Evolutionary conservation across 2,888 invertebrate species (phyloP), one percentile per base, ranked within the genome.

Genomic region (Tipula unca): DNA sequence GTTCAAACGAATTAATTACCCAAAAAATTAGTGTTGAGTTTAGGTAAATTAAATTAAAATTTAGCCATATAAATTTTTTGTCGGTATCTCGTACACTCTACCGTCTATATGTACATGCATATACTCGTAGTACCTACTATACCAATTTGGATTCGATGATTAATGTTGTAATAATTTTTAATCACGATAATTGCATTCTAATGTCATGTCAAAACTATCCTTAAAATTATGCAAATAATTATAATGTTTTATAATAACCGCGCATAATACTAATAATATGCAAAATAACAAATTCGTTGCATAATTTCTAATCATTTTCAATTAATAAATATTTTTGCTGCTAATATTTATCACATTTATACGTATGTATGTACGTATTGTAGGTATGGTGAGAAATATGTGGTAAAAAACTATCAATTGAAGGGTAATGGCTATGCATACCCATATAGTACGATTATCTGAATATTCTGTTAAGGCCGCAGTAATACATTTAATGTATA

Each of bases 201-300:
- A 69, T 69, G 69, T 69, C 69, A 69, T 69, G 69, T 69, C 25
- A 69, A 69, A 69, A 69, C 69, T 69, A 69, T 69, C 69, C 69
- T 69, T 69, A 69, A 69, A 69, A 69, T 69, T 69, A 69, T 69
- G 69, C 69, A 69, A 69, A 69, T 69, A 69, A 48, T 48, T 69
- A 25, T 48, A 17, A 48, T 25, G 69, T 69, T 25, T 69, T 69
- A 69, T 69, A 25, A 69, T 25, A 69, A 69, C 69, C 17, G 5
- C 1, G 8, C 39, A 54, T 17, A 17, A 54, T 17, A 54, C 0
- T 10, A 17, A 48, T 17, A 6, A 14, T 48, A 48, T 48, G 17
- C 48, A 69, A 69, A 69, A 69, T 25, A 69, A 69, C 4, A 69
- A 69, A 69, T 25, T 8, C 25, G 25, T 69, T 69, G 69, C 69